A percentile compares a stretch with the other conserved stretches of the same genome.
phyloP scores from a whole-genome alignment of 2,113 vertebrate genomes.

The Pachyramphus minor region DNA sequence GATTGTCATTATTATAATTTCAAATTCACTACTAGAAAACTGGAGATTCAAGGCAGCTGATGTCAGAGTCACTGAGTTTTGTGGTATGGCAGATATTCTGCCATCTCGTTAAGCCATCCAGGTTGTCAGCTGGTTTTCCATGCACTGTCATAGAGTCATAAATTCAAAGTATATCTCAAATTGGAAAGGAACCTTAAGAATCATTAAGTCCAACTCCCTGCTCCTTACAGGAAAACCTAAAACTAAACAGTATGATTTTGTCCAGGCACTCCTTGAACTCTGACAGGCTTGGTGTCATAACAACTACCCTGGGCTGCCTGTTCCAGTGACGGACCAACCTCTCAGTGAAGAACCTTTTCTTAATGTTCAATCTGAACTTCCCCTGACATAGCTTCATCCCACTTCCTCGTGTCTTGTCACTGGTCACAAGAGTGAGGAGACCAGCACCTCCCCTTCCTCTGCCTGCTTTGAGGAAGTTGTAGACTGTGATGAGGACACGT shows the following conservation, averaged over 20 bases:
- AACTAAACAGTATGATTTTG: not conserved
- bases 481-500: fast-evolving
- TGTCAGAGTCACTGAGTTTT: not conserved
- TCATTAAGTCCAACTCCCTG: not conserved
- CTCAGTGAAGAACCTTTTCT: not conserved
- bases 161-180: not conserved
- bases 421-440: not conserved
- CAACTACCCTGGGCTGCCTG: not conserved
- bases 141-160: not conserved
- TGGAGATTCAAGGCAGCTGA: not conserved
- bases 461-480: fast-evolving
- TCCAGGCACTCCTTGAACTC: not conserved
- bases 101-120: not conserved
- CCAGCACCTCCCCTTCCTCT: not conserved
- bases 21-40: not conserved
- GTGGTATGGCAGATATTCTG: not conserved
- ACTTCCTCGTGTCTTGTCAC: not conserved
- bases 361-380: not conserved
- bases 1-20: not conserved
- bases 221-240: not conserved
- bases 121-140: not conserved
- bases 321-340: too few relatives aligned
- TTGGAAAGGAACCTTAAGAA: not conserved
- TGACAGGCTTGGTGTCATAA: not conserved
- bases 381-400: fast-evolving